phyloP scores from a whole-genome alignment of 2,113 vertebrate species.

The Cryptomyrus ogoouensis region DNA sequence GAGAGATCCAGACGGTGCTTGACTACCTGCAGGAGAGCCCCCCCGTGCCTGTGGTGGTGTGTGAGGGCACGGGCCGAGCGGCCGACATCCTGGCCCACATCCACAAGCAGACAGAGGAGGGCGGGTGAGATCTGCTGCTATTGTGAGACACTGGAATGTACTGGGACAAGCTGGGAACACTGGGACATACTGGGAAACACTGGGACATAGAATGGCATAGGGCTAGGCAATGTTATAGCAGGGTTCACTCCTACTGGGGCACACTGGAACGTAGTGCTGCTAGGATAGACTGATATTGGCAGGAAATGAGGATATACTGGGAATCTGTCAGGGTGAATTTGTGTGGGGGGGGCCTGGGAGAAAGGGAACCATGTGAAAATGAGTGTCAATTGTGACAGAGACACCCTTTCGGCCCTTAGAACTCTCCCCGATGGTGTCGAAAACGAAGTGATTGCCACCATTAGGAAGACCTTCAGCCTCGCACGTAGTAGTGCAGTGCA shows the following conservation, averaged over 20 bases:
- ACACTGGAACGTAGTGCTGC: neutral
- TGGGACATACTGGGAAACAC: neutral
- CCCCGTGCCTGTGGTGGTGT: slow-evolving; percentile 91
- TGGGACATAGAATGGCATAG: neutral
- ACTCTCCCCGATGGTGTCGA: slow-evolving; percentile 89
- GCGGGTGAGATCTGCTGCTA: slow-evolving; percentile 66
- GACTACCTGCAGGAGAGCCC: slow-evolving; percentile 94
- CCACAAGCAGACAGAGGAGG: slow-evolving; percentile 93
- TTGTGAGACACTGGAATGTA: neutral
- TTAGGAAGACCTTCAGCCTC: slow-evolving; percentile 99
- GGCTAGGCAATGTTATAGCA: neutral
- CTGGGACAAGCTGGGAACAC: neutral
- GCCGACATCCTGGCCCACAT: slow-evolving; percentile 90
- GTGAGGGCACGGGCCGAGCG: slow-evolving; percentile 92
- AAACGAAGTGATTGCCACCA: slow-evolving; percentile 88
- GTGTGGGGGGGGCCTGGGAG: neutral
- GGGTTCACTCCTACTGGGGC: neutral
- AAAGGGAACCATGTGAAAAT: neutral
- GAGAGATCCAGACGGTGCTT: slow-evolving; percentile 88
- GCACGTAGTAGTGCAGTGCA: slow-evolving; percentile 89
- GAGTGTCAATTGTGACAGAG: neutral
- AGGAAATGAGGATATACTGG: neutral
- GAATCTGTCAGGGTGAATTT: neutral
- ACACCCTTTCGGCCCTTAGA: slow-evolving; percentile 46
- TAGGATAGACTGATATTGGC: neutral